Evolutionary conservation across 1,140 invertebrate species (phyloP), one percentile per base, ranked within the genome.

Genomic region (Mactra quadrangularis): DNA sequence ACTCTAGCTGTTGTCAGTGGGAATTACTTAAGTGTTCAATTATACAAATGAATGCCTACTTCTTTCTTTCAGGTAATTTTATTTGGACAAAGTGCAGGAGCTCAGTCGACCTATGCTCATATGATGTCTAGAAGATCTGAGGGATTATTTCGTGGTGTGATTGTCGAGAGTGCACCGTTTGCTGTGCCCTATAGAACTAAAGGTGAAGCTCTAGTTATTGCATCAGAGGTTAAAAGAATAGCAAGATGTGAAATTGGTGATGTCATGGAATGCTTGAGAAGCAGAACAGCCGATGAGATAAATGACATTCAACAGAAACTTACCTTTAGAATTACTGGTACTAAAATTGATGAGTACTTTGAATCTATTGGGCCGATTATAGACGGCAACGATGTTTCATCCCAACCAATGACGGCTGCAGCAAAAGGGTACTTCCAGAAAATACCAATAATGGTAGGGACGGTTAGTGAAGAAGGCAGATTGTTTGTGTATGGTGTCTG

Each of bases 41-140:
- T n/a, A n/a, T 11, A 25, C 29, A 57, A 4, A 13, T 38, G 9
- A 6, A 22, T 66, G 22, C 1, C 59, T 27, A 22, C 35, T 7
- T 79, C n/a, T n/a, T n/a, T n/a, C n/a, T n/a, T 57, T 22, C 38
- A 87, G 82, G 86, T 90, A 0, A 89, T 88, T 9, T 27, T 90
- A 29, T 90, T 89, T 72, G 89, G 89, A 13, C 86, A 90, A 55
- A 89, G 88, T 47, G 88, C 88, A 17, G 89, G 89, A 15, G 88
- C 85, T 11, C 86, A 87, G 75, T 89, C 87, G 15, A 74, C 64
- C 19, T 38, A 84, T 25, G 57, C 83, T 9, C 88, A 89, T 66
- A 19, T 89, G 75, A 86, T 85, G 60, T 76, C 76, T 7, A 19
- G 50, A 15, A 33, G 68, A 17, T 83, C 84, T 31, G 59, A 53